These are phyloP conservation scores for Lomographa bimaculata DNA, from an alignment of 2,888 invertebrate genomes.

Conservation along the genomic window DNA sequence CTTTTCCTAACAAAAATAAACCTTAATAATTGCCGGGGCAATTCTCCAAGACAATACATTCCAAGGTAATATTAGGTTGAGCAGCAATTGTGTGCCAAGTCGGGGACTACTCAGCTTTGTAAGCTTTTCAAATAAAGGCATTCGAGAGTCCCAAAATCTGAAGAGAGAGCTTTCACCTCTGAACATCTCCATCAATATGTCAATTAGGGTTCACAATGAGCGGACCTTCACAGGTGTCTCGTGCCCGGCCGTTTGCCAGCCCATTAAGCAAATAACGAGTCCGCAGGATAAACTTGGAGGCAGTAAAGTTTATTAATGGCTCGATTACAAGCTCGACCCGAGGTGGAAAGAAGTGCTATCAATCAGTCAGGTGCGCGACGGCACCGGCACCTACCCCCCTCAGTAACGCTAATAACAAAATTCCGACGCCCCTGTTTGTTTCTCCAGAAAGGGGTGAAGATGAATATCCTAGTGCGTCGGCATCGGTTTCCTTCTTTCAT, in stretches of 20 bases:
- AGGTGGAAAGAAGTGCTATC: slow-evolving; percentile 83
- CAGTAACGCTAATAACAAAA: slow-evolving; percentile 82
- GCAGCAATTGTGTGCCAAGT: slow-evolving; percentile 24
- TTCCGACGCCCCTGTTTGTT: slow-evolving; percentile 80
- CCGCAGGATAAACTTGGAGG: slow-evolving; percentile 79
- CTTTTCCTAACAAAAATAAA: slow-evolving; percentile 11
- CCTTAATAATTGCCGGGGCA: slow-evolving; percentile 12
- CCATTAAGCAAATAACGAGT: slow-evolving; percentile 82
- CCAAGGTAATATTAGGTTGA: slow-evolving; percentile 18
- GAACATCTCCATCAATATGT: slow-evolving; percentile 64
- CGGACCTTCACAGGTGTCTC: slow-evolving; percentile 67
- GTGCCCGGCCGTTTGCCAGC: slow-evolving; percentile 70
- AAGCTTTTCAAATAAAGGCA: slow-evolving; percentile 28
- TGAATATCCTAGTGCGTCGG: slow-evolving; percentile 68
- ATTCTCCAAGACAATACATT: slow-evolving; percentile 22
- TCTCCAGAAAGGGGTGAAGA: slow-evolving; percentile 79
- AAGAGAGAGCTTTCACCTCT: slow-evolving; percentile 40
- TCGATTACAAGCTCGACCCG: slow-evolving; percentile 84
- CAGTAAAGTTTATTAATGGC: slow-evolving; percentile 84
- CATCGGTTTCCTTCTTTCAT: slow-evolving; percentile 53
- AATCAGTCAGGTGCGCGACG: slow-evolving; percentile 83
- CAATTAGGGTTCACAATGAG: slow-evolving; percentile 65
- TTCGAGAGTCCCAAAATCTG: slow-evolving; percentile 32
- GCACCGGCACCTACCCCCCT: slow-evolving; percentile 66
- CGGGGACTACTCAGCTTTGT: slow-evolving; percentile 26